These are phyloP conservation scores for Labrus mixtus DNA, from an alignment of 2,113 vertebrate species.

Conservation along the genomic window DNA sequence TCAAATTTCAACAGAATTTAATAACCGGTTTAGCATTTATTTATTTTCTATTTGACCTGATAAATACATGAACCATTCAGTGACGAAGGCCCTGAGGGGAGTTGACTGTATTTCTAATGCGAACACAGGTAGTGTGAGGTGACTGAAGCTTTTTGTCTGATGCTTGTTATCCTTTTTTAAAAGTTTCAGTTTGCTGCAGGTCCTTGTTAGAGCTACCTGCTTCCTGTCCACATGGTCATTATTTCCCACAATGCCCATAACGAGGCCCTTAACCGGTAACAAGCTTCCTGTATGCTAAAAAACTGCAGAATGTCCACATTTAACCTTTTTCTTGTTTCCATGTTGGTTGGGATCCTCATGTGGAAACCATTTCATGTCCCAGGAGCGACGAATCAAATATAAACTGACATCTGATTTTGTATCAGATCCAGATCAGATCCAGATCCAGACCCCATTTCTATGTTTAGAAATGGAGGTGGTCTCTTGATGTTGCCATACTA, in stretches of 20 bases:
- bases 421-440: no score
- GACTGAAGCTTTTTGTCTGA: slow-evolving; percentile 35
- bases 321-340: slow-evolving; percentile 14
- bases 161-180: slow-evolving; percentile 50
- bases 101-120: slow-evolving; percentile 5
- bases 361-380: not conserved
- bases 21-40: not conserved
- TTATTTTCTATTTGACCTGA: not conserved
- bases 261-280: slow-evolving; percentile 52
- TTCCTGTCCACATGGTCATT: slow-evolving; percentile 72
- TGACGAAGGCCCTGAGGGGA: not conserved
- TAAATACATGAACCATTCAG: not conserved
- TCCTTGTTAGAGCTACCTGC: slow-evolving; percentile 47
- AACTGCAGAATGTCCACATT: not conserved
- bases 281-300: slow-evolving; percentile 44
- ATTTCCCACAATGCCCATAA: slow-evolving; percentile 70
- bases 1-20: not conserved
- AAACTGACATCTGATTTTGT: not conserved
- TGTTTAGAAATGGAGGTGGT: not conserved
- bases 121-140: not conserved
- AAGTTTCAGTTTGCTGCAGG: not conserved
- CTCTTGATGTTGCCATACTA: not conserved
- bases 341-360: not conserved
- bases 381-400: not conserved
- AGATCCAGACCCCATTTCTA: no score